Percentiles rank a stretch among this genome's conserved stretches.
Conservation (phyloP, 1,140 invertebrate species). For the Protaetia brevitarsis region DNA sequence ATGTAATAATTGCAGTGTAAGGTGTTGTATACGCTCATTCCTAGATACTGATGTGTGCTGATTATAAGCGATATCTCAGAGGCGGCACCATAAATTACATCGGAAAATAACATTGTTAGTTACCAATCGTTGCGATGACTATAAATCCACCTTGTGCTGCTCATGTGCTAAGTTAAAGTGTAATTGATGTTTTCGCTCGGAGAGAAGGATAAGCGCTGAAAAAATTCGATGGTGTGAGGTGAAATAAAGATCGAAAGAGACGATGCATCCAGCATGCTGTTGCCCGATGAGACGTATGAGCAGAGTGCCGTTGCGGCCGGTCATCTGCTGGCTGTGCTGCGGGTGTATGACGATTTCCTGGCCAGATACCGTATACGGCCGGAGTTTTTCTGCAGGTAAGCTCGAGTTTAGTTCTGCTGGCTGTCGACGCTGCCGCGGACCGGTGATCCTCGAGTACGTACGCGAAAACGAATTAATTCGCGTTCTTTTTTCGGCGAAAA, state of each 20-base stretch:
- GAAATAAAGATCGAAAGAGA: slow-evolving; percentile 26
- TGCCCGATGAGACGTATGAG: slow-evolving; percentile 66
- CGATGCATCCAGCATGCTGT: slow-evolving; percentile 53
- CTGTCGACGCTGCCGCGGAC: too few relatives aligned
- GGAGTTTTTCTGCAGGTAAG: slow-evolving; percentile 61
- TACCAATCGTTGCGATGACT: too few relatives aligned
- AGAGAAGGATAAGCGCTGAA: neutral
- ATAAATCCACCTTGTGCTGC: too few relatives aligned
- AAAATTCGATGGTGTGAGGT: slow-evolving; percentile 4
- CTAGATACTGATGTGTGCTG: too few relatives aligned
- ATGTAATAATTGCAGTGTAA: too few relatives aligned
- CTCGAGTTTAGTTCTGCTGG: too few relatives aligned
- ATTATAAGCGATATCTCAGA: too few relatives aligned
- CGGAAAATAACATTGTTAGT: too few relatives aligned
- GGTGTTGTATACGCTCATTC: too few relatives aligned
- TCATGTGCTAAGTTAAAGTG: too few relatives aligned
- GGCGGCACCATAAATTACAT: too few relatives aligned
- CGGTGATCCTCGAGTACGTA: too few relatives aligned
- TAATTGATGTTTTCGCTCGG: neutral
- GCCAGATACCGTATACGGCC: slow-evolving; percentile 61
- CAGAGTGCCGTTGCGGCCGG: slow-evolving; percentile 51
- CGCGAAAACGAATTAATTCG: slow-evolving; percentile 8
- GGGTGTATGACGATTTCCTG: slow-evolving; percentile 62
- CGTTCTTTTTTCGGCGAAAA: slow-evolving; percentile 13
- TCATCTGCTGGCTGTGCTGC: slow-evolving; percentile 54